phyloP scores from a whole-genome alignment of 1,140 invertebrate species.

The Contarinia nasturtii region DNA sequence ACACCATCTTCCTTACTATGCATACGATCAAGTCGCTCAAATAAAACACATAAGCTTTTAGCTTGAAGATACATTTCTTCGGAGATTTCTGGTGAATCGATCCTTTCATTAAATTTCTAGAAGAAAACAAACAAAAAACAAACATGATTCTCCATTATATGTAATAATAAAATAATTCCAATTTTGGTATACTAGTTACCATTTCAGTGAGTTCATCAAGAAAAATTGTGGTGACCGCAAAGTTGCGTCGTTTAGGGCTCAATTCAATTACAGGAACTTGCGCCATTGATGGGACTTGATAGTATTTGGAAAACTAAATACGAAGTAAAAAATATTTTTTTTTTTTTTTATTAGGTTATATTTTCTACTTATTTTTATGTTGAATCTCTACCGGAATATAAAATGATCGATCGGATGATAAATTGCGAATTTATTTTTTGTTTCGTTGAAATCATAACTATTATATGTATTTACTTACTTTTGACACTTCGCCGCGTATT shows the following conservation, averaged over 20 bases:
- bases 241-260: conserved; percentile 27
- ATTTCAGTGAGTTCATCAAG: conserved; percentile 43
- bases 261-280: conserved; percentile 39
- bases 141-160: no score
- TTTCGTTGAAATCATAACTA: no score
- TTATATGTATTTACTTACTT: no score
- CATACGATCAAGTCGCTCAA: conserved; percentile 49
- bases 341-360: no score
- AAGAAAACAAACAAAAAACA: no score
- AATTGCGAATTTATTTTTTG: no score
- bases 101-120: neutral
- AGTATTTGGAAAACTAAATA: conserved; percentile 49
- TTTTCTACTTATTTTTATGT: no score
- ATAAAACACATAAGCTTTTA: conserved; percentile 39
- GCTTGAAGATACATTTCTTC: conserved; percentile 34
- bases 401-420: no score
- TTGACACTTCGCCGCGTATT: no score
- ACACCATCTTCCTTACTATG: conserved; percentile 3
- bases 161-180: no score
- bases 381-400: no score
- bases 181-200: neutral
- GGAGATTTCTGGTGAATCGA: conserved; percentile 23
- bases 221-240: conserved; percentile 41
- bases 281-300: conserved; percentile 27
- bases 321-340: no score